These are phyloP conservation scores for Drosophila multiciliata DNA, from an alignment of 2,888 invertebrate species.

Conservation along the genomic window DNA sequence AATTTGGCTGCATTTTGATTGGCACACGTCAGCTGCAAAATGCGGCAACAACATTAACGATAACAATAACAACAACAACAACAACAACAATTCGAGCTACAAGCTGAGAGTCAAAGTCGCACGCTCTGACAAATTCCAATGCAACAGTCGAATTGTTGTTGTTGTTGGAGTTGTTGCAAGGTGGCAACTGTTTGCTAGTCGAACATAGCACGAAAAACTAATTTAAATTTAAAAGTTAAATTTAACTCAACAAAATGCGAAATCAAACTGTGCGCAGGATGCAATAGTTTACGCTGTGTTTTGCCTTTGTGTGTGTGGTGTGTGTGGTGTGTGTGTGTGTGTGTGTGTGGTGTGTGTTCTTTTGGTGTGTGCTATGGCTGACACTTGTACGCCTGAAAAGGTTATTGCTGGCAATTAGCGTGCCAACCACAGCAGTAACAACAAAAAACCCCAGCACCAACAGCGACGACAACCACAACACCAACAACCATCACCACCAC, in stretches of 20 bases:
- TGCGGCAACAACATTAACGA: constrained; percentile 5
- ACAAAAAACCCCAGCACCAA: constrained; percentile 1
- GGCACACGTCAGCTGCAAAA: constrained; percentile 49
- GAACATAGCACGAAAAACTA: constrained; percentile 81
- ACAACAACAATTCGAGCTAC: constrained; percentile 9
- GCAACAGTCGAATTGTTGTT: constrained; percentile 22
- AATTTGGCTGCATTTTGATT: constrained; percentile 45
- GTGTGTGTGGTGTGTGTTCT: constrained; percentile 16
- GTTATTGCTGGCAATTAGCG: constrained; percentile 68
- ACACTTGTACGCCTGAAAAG: constrained; percentile 57
- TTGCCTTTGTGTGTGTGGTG: constrained; percentile 3
- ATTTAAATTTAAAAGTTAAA: constrained; percentile 82
- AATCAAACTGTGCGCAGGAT: constrained; percentile 47
- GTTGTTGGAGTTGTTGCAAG: constrained; percentile 32
- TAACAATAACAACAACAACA: constrained; percentile 18
- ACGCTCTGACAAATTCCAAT: constrained; percentile 60
- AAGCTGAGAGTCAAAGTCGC: constrained; percentile 46
- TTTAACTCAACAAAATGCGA: constrained; percentile 71
- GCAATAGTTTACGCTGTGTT: constrained; percentile 34
- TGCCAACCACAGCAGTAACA: constrained; percentile 45
- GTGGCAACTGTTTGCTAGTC: constrained; percentile 55
- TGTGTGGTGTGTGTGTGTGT: constrained; percentile 6
- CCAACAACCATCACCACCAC: neutral
- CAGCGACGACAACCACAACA: neutral
- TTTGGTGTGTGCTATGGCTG: constrained; percentile 42